Conservation (phyloP, 2,888 invertebrate species). For the Ectemnius continuus region DNA sequence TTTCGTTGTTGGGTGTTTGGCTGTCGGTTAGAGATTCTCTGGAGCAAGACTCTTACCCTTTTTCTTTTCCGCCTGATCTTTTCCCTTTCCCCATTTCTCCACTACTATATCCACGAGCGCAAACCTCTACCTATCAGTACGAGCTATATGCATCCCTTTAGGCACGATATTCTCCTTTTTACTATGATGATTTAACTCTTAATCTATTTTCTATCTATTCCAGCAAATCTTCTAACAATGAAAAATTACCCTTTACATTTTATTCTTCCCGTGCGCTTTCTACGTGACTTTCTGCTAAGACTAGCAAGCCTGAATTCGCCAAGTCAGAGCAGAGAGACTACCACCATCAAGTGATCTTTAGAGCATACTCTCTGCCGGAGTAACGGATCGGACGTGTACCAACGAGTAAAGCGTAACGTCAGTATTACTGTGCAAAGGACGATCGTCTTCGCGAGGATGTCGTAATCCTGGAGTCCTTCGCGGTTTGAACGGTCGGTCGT, state of each 20-base stretch:
- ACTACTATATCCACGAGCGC: conserved; percentile 27
- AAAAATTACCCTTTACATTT: no score
- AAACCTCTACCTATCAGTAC: no score
- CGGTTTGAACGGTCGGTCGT: conserved; percentile 22
- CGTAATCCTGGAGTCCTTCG: conserved; percentile 19
- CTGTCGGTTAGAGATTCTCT: conserved; percentile 69
- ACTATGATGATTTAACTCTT: no score
- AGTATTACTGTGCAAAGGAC: not conserved
- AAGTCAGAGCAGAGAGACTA: no score
- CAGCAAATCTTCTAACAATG: no score
- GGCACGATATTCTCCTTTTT: no score
- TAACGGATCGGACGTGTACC: conserved; percentile 16
- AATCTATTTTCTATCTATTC: no score
- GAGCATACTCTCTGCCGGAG: not conserved
- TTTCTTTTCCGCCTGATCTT: conserved; percentile 60
- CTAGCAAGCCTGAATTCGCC: no score
- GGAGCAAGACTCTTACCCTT: conserved; percentile 67
- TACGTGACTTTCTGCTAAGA: no score
- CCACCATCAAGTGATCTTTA: conserved; percentile 26
- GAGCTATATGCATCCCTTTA: no score
- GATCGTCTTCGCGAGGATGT: conserved; percentile 1
- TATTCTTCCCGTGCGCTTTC: no score
- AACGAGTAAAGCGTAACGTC: conserved; percentile 27
- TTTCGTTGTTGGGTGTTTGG: conserved; percentile 71
- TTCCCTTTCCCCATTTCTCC: conserved; percentile 54